Evolutionary conservation across 2,113 vertebrate species (phyloP).

Genomic region (Chaetodon auriga): DNA sequence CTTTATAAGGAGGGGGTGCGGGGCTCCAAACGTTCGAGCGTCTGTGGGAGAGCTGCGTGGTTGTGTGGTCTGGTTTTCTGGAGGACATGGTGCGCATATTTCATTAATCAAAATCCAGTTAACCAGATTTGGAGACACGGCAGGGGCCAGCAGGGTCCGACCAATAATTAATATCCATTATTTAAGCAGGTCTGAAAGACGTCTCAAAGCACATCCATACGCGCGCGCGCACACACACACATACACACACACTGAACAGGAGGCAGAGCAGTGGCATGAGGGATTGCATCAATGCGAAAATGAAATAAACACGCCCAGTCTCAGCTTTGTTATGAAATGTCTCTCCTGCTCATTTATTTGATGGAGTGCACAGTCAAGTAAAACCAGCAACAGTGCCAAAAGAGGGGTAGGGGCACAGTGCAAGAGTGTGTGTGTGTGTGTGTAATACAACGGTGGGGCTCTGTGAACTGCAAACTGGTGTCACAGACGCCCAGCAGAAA

Average conservation of each 20-base stretch:
- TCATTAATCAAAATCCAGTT: constrained; percentile 82
- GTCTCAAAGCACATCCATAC: background rate
- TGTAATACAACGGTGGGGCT: constrained; percentile 15
- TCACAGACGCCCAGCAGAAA: constrained; percentile 41
- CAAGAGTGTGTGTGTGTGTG: constrained; percentile 16
- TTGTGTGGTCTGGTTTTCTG: constrained; percentile 39
- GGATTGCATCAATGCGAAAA: constrained; percentile 58
- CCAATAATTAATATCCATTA: constrained; percentile 80
- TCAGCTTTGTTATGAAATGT: constrained; percentile 76
- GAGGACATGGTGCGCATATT: constrained; percentile 64
- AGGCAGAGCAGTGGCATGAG: constrained; percentile 4
- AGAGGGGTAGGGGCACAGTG: constrained; percentile 19
- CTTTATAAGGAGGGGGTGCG: constrained; percentile 51
- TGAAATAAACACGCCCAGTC: constrained; percentile 77
- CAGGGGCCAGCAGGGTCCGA: constrained; percentile 58
- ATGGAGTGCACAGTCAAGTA: constrained; percentile 69
- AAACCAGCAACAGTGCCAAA: constrained; percentile 54
- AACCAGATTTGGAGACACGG: constrained; percentile 70
- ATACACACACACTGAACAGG: constrained; percentile 31
- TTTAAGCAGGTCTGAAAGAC: constrained; percentile 52
- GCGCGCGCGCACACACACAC: background rate
- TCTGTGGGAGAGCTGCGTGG: constrained; percentile 35
- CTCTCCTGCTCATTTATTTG: constrained; percentile 78
- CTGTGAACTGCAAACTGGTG: constrained; percentile 47
- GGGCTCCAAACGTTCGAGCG: constrained; percentile 45